Evolutionary conservation across 2,113 vertebrate species (phyloP), one percentile per base, ranked within the genome.

Genomic region (Macaca nemestrina): DNA sequence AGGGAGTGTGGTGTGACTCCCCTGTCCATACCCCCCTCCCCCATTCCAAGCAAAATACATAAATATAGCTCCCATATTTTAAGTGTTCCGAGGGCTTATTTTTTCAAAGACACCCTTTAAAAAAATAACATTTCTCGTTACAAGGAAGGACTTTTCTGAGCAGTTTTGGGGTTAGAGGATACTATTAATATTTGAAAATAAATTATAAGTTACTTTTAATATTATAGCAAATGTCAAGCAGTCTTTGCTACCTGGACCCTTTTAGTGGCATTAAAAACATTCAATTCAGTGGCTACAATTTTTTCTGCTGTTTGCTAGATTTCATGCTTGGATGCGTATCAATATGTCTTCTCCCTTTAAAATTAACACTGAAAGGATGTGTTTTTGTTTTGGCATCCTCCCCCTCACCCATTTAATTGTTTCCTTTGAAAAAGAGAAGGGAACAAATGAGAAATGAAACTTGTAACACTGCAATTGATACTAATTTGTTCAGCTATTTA

Each of bases 321-420:
- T 94, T 95, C 50, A 59, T 67, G 83, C 87, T 94, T 73, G 68
- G 88, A 52, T 84, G 80, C 38, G 7, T 92, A 72, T 70, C 59
- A 72, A 25, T 91, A 86, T 93, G 92, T 93, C 90, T 78, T 92
- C 76, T 95, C 32, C 40, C 61, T 97, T 92, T 67, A 95, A 91
- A 90, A 93, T 94, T 43, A 92, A 84, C 89, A 40, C 14, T 18
- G 59, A 83, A 83, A 94, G 82, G 68, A 16, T 89, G 38, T 83
- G 52, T 89, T 92, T 79, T 92, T 87, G 73, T 92, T 92, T 79
- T 94, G 79, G 48, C 16, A 18, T 9, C 5, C 27, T 18, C 13
- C 14, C 30, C 5, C 25, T 27, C 20, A 32, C 40, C 84, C 48
- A 38, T 78, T 93, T 91, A 97, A 59, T 95, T 93, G 79, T 94